These are phyloP conservation scores for Drosophila vallismaia DNA, from an alignment of 2,888 invertebrate genomes.

Conservation along the genomic window DNA sequence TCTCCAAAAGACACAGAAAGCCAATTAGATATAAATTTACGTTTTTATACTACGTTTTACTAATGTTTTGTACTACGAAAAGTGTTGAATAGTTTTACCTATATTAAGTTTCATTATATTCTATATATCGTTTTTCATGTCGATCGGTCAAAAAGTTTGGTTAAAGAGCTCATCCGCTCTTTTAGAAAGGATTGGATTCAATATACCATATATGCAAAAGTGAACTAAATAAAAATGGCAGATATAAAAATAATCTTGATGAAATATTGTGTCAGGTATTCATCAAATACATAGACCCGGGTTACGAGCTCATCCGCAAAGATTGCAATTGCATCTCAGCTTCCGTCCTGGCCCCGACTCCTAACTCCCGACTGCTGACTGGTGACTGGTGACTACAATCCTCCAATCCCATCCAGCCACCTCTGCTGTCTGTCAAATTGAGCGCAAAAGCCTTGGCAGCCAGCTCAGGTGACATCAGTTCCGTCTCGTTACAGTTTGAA, in stretches of 20 bases:
- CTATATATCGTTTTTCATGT: too few species aligned
- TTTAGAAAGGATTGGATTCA: too few species aligned
- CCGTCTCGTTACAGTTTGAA: slow-evolving; percentile 78
- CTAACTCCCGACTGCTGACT: not conserved
- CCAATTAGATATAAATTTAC: too few species aligned
- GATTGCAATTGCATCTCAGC: slow-evolving; percentile 37
- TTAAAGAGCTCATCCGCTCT: too few species aligned
- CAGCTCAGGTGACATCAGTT: slow-evolving; percentile 75
- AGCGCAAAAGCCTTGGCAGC: slow-evolving; percentile 74
- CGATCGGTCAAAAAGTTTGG: too few species aligned
- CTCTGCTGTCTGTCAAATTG: slow-evolving; percentile 67
- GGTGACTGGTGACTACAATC: not conserved
- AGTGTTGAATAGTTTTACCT: too few species aligned
- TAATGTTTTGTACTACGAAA: too few species aligned
- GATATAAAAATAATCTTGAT: not conserved
- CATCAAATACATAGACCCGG: slow-evolving; percentile 24
- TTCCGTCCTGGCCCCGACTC: not conserved
- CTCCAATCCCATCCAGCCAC: slow-evolving; percentile 10
- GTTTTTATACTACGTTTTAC: too few species aligned
- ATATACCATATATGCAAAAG: too few species aligned
- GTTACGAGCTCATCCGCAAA: slow-evolving; percentile 64
- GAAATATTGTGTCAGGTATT: not conserved
- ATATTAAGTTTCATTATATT: too few species aligned
- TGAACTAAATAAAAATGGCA: too few species aligned
- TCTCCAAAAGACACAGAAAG: too few species aligned